phyloP scores from a whole-genome alignment of 2,888 invertebrate genomes.

The Lapara coniferarum region DNA sequence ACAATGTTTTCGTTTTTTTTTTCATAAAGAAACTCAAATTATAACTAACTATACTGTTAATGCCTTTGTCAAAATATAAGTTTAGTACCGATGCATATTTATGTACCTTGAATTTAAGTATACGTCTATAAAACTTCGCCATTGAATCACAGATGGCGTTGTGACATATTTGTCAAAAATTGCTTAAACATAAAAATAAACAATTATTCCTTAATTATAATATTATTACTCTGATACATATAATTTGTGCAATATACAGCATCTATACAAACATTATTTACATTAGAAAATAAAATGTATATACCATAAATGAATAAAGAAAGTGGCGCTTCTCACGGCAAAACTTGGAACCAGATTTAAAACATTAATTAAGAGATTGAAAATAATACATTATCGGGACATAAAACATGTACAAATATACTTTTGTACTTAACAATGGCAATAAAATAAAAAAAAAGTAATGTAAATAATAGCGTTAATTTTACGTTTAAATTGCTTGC shows the following conservation, averaged over 20 bases:
- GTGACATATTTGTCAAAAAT: neutral
- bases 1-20: neutral
- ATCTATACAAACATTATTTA: neutral
- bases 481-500: neutral
- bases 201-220: neutral
- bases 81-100: too few relatives aligned
- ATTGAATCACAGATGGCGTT: constrained; percentile 1
- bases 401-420: neutral
- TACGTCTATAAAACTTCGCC: neutral
- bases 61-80: too few relatives aligned
- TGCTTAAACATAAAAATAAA: neutral
- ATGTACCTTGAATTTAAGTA: neutral
- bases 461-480: too few relatives aligned
- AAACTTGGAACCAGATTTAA: neutral
- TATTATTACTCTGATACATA: neutral
- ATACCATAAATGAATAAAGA: neutral
- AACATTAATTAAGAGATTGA: neutral
- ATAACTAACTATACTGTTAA: too few relatives aligned
- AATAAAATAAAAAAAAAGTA: too few relatives aligned
- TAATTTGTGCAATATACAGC: constrained; percentile 15
- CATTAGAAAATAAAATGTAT: neutral
- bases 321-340: neutral
- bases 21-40: too few relatives aligned
- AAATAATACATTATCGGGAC: neutral
- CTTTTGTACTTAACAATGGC: neutral